These are phyloP conservation scores for Deroplatys truncata DNA, from an alignment of 2,888 invertebrate genomes.

Conservation along the genomic window DNA sequence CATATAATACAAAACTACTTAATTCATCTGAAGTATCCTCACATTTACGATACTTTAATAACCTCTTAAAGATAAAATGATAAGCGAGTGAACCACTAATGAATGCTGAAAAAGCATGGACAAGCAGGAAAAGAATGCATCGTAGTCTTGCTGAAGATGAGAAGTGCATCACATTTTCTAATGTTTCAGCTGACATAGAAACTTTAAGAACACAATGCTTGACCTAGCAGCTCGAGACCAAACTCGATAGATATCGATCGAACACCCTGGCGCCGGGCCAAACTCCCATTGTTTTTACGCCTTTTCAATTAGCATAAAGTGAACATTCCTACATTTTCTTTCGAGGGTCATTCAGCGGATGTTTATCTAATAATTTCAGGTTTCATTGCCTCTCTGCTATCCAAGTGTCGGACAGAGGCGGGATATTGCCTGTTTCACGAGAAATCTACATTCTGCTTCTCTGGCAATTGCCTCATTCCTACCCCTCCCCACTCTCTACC, in stretches of 20 bases:
- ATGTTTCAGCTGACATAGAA: background rate
- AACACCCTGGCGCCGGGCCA: background rate
- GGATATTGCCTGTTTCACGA: background rate
- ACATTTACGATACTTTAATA: no score
- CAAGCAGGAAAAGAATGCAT: background rate
- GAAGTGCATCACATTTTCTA: background rate
- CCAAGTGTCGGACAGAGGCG: background rate
- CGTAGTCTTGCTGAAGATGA: background rate
- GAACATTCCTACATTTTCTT: background rate
- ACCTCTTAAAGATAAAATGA: no score
- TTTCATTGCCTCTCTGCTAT: background rate
- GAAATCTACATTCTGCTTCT: background rate
- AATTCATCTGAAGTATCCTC: no score
- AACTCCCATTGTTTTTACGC: background rate
- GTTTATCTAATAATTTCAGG: background rate
- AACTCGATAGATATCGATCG: background rate
- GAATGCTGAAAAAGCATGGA: background rate
- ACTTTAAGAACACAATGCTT: background rate
- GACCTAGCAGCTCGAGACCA: background rate
- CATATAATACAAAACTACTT: no score
- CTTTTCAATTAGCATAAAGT: background rate
- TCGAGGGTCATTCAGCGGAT: background rate
- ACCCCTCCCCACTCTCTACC: no score
- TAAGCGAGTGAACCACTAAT: background rate
- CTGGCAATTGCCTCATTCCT: no score